Percentiles rank a stretch among this genome's conserved stretches.
phyloP scores from a whole-genome alignment of 1,140 invertebrate genomes.

The Caerostris darwini region DNA sequence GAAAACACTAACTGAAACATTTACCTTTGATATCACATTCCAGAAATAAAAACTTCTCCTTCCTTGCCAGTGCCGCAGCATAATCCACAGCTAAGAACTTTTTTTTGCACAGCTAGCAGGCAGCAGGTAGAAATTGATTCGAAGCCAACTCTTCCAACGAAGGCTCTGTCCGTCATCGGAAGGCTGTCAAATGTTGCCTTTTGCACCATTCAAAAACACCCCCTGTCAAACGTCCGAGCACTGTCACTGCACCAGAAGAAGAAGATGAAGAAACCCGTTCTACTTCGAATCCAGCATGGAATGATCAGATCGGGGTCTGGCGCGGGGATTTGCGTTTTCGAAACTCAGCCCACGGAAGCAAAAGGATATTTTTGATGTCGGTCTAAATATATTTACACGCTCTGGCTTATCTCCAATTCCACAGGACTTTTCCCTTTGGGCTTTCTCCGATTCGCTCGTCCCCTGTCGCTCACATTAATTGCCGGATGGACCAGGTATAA shows the following conservation, averaged over 20 bases:
- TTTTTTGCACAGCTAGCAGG: constrained; percentile 17
- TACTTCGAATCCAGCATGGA: constrained; percentile 50
- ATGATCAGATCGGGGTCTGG: constrained; percentile 58
- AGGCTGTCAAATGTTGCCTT: constrained; percentile 10
- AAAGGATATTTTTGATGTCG: constrained; percentile 77
- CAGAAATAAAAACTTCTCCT: constrained; percentile 5
- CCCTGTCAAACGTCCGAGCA: constrained; percentile 4
- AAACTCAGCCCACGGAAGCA: constrained; percentile 68
- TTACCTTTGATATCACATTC: constrained; percentile 21
- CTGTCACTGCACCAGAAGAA: neutral
- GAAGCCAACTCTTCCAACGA: neutral
- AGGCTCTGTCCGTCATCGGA: neutral
- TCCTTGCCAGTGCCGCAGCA: neutral
- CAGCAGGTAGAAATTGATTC: constrained; percentile 28
- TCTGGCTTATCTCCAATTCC: constrained; percentile 70
- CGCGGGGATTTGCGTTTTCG: constrained; percentile 66
- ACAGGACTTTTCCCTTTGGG: constrained; percentile 70
- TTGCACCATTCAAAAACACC: constrained; percentile 3
- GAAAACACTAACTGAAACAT: constrained; percentile 24
- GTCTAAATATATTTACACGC: constrained; percentile 77
- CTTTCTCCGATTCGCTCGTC: constrained; percentile 46
- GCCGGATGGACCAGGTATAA: constrained; percentile 23
- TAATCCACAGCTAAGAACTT: neutral
- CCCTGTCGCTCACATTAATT: constrained; percentile 37
- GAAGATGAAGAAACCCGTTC: neutral